These are phyloP conservation scores for Petrophora chlorosata DNA, from an alignment of 2,888 invertebrate species.

Conservation along the genomic window DNA sequence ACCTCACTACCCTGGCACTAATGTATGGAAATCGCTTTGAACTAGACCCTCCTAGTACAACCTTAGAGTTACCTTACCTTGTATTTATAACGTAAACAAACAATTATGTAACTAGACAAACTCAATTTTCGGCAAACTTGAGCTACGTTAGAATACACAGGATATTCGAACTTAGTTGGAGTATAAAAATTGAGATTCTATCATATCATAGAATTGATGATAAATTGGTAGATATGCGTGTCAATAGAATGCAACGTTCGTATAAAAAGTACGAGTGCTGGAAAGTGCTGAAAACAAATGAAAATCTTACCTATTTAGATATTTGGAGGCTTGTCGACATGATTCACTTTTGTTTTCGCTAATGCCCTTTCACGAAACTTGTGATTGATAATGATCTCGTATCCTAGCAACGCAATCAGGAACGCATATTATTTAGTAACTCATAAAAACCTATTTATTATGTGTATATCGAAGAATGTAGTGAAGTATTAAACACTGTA, in stretches of 20 bases:
- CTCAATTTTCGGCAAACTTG: constrained; percentile 4
- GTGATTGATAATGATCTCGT: constrained; percentile 53
- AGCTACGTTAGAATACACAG: neutral
- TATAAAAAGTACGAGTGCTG: too few species aligned
- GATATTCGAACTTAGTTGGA: too few species aligned
- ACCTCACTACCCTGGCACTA: constrained; percentile 43
- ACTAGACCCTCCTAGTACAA: constrained; percentile 13
- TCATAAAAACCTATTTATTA: too few species aligned
- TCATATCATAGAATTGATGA: too few species aligned
- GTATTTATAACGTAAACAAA: constrained; percentile 48
- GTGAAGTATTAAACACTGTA: too few species aligned
- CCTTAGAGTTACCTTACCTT: constrained; percentile 41
- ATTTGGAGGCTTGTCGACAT: constrained; percentile 27
- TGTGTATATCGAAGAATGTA: too few species aligned
- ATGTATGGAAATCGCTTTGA: constrained; percentile 40
- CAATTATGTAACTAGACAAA: constrained; percentile 40
- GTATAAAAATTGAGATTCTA: too few species aligned
- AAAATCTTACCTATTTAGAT: constrained; percentile 18
- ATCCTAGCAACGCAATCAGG: constrained; percentile 71
- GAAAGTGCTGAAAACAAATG: too few species aligned
- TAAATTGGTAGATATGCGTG: too few species aligned
- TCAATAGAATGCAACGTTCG: too few species aligned
- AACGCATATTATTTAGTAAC: constrained; percentile 20
- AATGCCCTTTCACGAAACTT: constrained; percentile 29
- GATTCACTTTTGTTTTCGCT: constrained; percentile 37